Percentiles rank a stretch among this genome's conserved stretches.
Conservation (phyloP, 2,888 invertebrate genomes). For the Agrenia bidenticulata region DNA sequence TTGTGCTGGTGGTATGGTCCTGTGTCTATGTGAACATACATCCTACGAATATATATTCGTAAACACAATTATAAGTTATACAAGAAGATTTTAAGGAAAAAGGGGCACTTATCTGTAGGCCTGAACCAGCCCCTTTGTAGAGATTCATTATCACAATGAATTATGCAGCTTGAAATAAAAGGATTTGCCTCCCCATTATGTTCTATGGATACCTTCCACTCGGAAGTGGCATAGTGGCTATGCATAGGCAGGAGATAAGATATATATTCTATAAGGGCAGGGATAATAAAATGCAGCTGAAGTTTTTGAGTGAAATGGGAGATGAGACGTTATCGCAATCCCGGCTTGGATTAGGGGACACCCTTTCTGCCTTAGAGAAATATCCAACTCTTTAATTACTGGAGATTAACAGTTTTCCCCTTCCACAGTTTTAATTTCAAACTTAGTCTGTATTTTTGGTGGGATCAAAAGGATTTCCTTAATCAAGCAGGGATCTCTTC, state of each 20-base stretch:
- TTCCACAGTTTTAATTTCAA: conserved; percentile 22
- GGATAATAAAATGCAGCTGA: conserved; percentile 7
- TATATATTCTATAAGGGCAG: no score
- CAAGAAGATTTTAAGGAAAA: no score
- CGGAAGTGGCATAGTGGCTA: no score
- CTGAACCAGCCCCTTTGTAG: no score
- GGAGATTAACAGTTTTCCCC: conserved; percentile 24
- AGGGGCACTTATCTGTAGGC: no score
- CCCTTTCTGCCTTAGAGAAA: conserved; percentile 11
- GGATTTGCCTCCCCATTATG: neutral
- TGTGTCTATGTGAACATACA: no score
- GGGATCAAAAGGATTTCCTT: conserved; percentile 21
- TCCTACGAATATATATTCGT: no score
- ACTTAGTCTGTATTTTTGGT: conserved; percentile 20
- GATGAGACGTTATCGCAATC: conserved; percentile 30
- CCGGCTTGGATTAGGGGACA: conserved; percentile 12
- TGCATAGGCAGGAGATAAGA: no score
- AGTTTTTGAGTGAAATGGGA: conserved; percentile 15
- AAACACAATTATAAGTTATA: no score
- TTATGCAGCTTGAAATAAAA: conserved; percentile 9
- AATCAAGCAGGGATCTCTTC: neutral
- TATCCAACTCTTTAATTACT: conserved; percentile 23
- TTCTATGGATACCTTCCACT: no score
- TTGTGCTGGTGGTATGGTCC: no score
- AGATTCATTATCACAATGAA: conserved; percentile 9